A percentile compares a stretch with the other conserved stretches of the same genome.
Conservation (phyloP, 2,888 invertebrate species). For the Orthosia cruda region DNA sequence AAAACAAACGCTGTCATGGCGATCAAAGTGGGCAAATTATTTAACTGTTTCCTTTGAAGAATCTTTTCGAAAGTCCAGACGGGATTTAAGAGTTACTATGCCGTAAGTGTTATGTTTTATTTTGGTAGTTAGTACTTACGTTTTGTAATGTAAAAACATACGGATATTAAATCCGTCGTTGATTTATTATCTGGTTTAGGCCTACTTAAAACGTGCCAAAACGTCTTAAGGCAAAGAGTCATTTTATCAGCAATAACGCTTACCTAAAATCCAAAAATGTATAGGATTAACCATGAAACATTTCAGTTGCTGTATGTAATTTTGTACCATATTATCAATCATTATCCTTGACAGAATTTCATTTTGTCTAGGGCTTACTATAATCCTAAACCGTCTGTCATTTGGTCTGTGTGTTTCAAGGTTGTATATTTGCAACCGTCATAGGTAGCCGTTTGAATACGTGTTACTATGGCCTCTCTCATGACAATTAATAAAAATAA, state of each 20-base stretch:
- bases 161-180: too few species aligned
- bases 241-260: too few species aligned
- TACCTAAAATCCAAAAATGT: too few species aligned
- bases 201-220: background rate
- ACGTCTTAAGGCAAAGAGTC: background rate
- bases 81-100: slow-evolving; percentile 17
- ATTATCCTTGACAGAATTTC: too few species aligned
- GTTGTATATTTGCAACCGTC: background rate
- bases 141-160: background rate
- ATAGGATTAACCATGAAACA: too few species aligned
- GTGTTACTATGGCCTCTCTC: background rate
- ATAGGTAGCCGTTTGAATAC: too few species aligned
- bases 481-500: background rate
- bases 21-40: slow-evolving; percentile 77
- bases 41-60: slow-evolving; percentile 79
- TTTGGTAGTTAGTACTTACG: background rate
- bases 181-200: background rate
- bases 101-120: slow-evolving; percentile 21
- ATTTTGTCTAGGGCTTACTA: too few species aligned
- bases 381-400: too few species aligned
- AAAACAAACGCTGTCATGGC: slow-evolving; percentile 79
- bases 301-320: too few species aligned
- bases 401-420: background rate
- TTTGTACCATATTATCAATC: too few species aligned
- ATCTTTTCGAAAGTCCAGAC: slow-evolving; percentile 12